These are phyloP conservation scores for Stichopus horrens DNA, from an alignment of 53 echinoderm and acorn worm genomes.

Conservation along the genomic window DNA sequence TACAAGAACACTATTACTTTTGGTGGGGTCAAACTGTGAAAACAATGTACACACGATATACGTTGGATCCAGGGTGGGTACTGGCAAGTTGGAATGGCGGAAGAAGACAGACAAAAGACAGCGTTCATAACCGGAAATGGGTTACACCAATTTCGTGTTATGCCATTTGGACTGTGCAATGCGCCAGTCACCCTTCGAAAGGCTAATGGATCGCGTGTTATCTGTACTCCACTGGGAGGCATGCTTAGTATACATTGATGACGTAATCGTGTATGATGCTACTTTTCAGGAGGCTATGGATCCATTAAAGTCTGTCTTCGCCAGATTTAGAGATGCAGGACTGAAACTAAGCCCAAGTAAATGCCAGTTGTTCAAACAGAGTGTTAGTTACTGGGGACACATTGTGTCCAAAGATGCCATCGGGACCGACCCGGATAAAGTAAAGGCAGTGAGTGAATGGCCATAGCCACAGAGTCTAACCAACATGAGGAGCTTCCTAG, in stretches of 20 bases:
- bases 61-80: background rate
- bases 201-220: constrained; percentile 53
- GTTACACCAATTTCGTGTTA: background rate
- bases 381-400: constrained; percentile 49
- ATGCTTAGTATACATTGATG: constrained; percentile 42
- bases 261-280: constrained; percentile 6
- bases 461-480: constrained; percentile 38
- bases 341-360: constrained; percentile 54
- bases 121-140: background rate
- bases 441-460: constrained; percentile 45
- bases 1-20: too few relatives aligned
- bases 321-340: constrained; percentile 17
- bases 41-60: background rate
- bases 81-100: background rate
- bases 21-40: too few relatives aligned
- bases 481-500: constrained; percentile 46
- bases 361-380: constrained; percentile 42
- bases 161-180: background rate
- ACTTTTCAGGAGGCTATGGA: constrained; percentile 55
- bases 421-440: constrained; percentile 43
- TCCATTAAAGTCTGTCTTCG: constrained; percentile 26
- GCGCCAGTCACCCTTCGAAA: constrained; percentile 31
- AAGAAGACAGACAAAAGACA: background rate
- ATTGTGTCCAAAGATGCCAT: constrained; percentile 50
- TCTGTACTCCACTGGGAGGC: constrained; percentile 47